These are phyloP conservation scores for Orthosia gracilis DNA, from an alignment of 2,888 invertebrate genomes.

Conservation along the genomic window DNA sequence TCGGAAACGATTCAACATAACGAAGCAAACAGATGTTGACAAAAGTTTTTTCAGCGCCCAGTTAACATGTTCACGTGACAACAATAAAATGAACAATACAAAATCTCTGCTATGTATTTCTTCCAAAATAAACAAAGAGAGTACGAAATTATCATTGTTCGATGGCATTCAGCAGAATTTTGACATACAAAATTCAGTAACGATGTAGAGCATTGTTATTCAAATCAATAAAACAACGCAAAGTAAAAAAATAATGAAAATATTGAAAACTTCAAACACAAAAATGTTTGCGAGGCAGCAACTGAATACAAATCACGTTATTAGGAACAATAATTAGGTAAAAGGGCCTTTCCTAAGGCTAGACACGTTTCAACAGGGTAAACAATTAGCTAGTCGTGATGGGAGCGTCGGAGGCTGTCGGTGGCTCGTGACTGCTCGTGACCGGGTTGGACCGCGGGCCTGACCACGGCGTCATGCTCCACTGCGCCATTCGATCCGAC, in stretches of 20 bases:
- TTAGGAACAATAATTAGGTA: slow-evolving; percentile 51
- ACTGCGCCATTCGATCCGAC: slow-evolving; percentile 83
- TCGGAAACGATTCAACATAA: slow-evolving; percentile 16
- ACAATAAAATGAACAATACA: slow-evolving; percentile 21
- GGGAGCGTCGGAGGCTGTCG: slow-evolving; percentile 71
- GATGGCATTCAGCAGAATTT: slow-evolving; percentile 16
- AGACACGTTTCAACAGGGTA: slow-evolving; percentile 65
- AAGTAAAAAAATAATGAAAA: slow-evolving; percentile 9
- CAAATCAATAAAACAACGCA: slow-evolving; percentile 23
- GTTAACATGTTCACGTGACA: slow-evolving; percentile 22
- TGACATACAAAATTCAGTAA: slow-evolving; percentile 19
- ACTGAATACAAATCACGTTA: slow-evolving; percentile 50
- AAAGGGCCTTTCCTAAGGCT: slow-evolving; percentile 55
- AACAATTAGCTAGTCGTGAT: slow-evolving; percentile 77
- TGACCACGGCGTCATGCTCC: slow-evolving; percentile 80
- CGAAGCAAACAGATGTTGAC: background rate
- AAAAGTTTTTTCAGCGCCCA: slow-evolving; percentile 13
- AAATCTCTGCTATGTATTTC: slow-evolving; percentile 19
- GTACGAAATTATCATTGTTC: slow-evolving; percentile 19
- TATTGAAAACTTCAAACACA: slow-evolving; percentile 29
- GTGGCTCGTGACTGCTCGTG: slow-evolving; percentile 72
- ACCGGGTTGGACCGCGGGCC: slow-evolving; percentile 71
- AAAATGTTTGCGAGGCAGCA: slow-evolving; percentile 19
- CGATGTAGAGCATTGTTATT: slow-evolving; percentile 13
- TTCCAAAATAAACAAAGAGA: slow-evolving; percentile 15